Evolutionary conservation across 2,113 vertebrate genomes (phyloP).

Genomic region (crab-eating macaque (Macaca fascicularis)): DNA sequence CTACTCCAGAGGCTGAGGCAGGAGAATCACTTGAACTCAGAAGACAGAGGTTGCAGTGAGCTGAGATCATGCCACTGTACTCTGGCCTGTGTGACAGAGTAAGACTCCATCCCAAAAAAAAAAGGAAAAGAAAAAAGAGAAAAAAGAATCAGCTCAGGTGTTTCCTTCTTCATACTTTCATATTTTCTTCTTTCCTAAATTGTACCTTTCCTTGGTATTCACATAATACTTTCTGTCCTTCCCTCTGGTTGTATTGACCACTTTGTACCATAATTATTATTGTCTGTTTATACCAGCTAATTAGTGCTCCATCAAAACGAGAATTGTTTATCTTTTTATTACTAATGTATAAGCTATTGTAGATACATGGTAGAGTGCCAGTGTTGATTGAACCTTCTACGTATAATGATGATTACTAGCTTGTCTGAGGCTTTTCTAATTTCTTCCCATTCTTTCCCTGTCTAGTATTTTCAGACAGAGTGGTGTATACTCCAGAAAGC

Average conservation of each 20-base stretch:
- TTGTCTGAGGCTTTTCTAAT: neutral
- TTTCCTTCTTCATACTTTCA: neutral
- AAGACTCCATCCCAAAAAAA: too few species aligned
- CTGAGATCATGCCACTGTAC: too few species aligned
- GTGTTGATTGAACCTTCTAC: neutral
- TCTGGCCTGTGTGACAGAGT: too few species aligned
- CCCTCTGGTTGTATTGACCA: neutral
- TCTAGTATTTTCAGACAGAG: neutral
- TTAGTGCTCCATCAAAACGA: neutral
- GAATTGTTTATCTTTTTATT: neutral
- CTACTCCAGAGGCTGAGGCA: too few species aligned
- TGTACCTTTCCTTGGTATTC: neutral
- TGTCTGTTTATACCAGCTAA: neutral
- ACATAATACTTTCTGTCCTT: neutral
- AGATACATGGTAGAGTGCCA: neutral
- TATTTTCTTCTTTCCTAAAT: neutral
- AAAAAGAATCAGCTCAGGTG: neutral
- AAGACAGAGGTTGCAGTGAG: too few species aligned
- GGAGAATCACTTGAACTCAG: too few species aligned
- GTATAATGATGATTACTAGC: neutral
- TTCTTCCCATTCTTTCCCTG: neutral
- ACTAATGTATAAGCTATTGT: neutral
- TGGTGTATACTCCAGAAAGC: conserved; percentile 41
- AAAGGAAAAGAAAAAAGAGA: too few species aligned
- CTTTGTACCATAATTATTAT: neutral